Percentiles rank a stretch among this genome's conserved stretches.
These are phyloP conservation scores for Lemur catta DNA, from an alignment of 2,797 vertebrate species.

Conservation along the genomic window DNA sequence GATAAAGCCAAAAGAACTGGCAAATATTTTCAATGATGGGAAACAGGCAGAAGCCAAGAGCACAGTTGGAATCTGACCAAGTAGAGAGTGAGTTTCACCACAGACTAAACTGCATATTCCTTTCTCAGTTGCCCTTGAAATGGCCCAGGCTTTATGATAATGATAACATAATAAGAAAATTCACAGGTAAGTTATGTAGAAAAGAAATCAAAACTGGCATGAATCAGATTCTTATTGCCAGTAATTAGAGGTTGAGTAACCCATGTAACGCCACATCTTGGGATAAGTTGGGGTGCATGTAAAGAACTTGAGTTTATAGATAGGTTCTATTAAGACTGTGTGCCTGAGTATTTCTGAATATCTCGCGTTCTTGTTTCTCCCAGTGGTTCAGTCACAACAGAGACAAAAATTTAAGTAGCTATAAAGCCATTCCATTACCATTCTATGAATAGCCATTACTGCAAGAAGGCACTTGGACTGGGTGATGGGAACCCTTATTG, in stretches of 20 bases:
- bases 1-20: neutral
- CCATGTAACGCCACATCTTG: neutral
- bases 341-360: neutral
- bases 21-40: neutral
- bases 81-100: neutral
- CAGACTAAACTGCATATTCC: neutral
- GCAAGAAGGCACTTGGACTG: neutral
- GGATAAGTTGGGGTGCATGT: neutral
- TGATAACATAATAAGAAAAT: neutral
- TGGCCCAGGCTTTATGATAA: neutral
- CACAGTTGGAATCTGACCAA: neutral
- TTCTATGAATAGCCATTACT: neutral
- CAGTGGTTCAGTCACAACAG: neutral
- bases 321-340: neutral
- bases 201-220: neutral
- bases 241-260: neutral
- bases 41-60: neutral
- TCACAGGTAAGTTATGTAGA: neutral
- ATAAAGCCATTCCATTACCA: neutral
- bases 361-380: neutral
- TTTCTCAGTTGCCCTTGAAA: neutral
- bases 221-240: neutral
- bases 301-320: neutral
- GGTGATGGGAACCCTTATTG: neutral
- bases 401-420: neutral